Evolutionary conservation across 2,113 vertebrate genomes (phyloP).

Genomic region (Copsychus sechellarum): DNA sequence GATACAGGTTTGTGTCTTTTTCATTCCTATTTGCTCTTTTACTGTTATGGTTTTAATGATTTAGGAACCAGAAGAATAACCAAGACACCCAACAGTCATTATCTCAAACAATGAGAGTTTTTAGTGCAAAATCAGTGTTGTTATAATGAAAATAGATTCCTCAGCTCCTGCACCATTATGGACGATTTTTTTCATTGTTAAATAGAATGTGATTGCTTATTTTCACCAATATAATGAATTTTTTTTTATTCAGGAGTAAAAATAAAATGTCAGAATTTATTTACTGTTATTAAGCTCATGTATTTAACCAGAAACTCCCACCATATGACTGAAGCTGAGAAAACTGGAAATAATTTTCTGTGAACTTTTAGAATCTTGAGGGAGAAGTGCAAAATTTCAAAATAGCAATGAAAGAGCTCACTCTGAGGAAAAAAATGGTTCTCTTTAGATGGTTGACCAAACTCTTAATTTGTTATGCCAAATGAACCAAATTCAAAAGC

Average conservation of each 20-base stretch:
- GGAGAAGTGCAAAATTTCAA: background rate
- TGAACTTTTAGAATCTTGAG: constrained; percentile 6
- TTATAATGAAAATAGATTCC: constrained; percentile 83
- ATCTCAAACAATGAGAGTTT: constrained; percentile 83
- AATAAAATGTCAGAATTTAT: constrained; percentile 74
- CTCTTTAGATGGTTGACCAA: background rate
- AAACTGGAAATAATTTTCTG: constrained; percentile 51
- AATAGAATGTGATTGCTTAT: constrained; percentile 72
- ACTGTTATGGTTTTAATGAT: constrained; percentile 71
- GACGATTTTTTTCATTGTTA: constrained; percentile 71
- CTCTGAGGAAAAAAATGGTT: background rate
- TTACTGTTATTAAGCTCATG: constrained; percentile 64
- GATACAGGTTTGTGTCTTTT: background rate
- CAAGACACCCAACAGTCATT: constrained; percentile 78
- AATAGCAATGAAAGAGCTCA: background rate
- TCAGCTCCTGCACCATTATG: constrained; percentile 72
- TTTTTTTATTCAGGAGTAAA: constrained; percentile 74
- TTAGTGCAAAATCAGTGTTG: constrained; percentile 84
- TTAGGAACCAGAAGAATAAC: constrained; percentile 80
- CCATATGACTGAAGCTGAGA: constrained; percentile 34
- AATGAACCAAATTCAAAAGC: background rate
- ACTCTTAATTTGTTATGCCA: background rate
- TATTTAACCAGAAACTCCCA: constrained; percentile 62
- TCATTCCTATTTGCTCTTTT: constrained; percentile 52
- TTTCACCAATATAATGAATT: constrained; percentile 60